Evolutionary conservation across 2,797 vertebrate species (phyloP).

Genomic region (Liparis tanakae): DNA sequence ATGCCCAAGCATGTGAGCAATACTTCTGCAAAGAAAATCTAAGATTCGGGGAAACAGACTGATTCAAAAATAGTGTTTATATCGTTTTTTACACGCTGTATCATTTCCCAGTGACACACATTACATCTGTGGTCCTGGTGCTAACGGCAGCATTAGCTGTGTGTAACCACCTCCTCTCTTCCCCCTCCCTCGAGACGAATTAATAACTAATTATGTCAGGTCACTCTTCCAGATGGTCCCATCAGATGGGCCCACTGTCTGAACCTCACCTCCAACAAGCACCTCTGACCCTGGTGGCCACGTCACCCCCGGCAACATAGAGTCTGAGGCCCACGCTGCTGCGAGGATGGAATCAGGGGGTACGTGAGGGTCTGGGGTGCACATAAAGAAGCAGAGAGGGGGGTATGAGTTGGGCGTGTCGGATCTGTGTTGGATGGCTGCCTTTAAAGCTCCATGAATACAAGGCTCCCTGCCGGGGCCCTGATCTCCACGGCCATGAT

Average conservation of each 20-base stretch:
- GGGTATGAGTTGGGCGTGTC: constrained; percentile 85
- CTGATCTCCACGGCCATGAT: constrained; percentile 91
- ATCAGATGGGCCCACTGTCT: constrained; percentile 97
- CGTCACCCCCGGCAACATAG: constrained; percentile 91
- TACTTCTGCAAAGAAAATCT: not conserved
- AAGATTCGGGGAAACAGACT: not conserved
- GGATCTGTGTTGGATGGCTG: constrained; percentile 92
- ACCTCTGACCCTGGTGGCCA: constrained; percentile 94
- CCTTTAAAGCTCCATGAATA: constrained; percentile 95
- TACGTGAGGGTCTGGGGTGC: constrained; percentile 41
- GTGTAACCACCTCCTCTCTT: constrained; percentile 41
- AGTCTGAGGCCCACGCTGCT: constrained; percentile 76
- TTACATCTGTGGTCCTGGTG: constrained; percentile 39
- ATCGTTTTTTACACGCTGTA: not conserved
- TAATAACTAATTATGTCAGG: constrained; percentile 99
- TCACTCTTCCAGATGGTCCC: constrained; percentile 99
- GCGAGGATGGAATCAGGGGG: constrained; percentile 50
- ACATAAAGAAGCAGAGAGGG: constrained; percentile 49
- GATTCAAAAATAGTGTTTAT: not conserved
- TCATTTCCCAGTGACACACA: constrained; percentile 21
- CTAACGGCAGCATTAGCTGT: constrained; percentile 57
- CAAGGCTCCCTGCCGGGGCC: constrained; percentile 88
- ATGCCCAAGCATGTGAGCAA: not conserved
- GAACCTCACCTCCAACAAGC: constrained; percentile 94
- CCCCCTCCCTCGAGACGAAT: constrained; percentile 86